Evolutionary conservation across 2,797 vertebrate species (phyloP), one percentile per base, ranked within the genome.

Genomic region (Megalops cyprinoides): DNA sequence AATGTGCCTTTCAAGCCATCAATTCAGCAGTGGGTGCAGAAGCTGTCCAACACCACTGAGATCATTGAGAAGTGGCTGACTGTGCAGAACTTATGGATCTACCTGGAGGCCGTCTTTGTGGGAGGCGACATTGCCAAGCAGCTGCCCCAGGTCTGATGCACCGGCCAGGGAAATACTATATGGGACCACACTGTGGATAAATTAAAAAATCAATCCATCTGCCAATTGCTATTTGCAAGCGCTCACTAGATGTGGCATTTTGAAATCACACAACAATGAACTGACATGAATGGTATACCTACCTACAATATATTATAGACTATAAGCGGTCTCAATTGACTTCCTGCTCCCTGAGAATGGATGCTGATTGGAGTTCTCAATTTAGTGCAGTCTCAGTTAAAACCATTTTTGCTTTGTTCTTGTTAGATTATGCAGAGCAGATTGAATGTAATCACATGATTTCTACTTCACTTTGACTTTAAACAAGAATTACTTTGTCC

Each of bases 31-130:
- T 96, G 96, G 96, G 92, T 96, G 1, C 95, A 95, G 78, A 96
- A 95, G 74, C 85, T 97, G 58, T 95, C 95, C 81, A 95, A 89
- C 88, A 94, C 95, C 74, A 93, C 92, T 1, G 96, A 97, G 87
- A 91, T 96, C 81, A 93, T 96, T 9, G 96, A 97, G 89, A 95
- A 94, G 83, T 97, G 96, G 96, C 44, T 96, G 82, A 94, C 87
- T 0, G 95, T 96, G 14, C 96, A 96, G 76, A 96, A 97, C 88
- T 94, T 97, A 31, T 97, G 96, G 96, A 93, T 97, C 91, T 97
- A 97, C 84, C 92, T 97, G 71, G 96, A 97, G 90, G 96, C 96
- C 6, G 96, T 97, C 78, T 97, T 97, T 83, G 94, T 96, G 81
- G 96, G 95, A 28, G 96, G 96, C 85, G 96, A 97, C 87, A 97